phyloP scores from a whole-genome alignment of 2,797 vertebrate genomes.

The Sebastes matsubarae region DNA sequence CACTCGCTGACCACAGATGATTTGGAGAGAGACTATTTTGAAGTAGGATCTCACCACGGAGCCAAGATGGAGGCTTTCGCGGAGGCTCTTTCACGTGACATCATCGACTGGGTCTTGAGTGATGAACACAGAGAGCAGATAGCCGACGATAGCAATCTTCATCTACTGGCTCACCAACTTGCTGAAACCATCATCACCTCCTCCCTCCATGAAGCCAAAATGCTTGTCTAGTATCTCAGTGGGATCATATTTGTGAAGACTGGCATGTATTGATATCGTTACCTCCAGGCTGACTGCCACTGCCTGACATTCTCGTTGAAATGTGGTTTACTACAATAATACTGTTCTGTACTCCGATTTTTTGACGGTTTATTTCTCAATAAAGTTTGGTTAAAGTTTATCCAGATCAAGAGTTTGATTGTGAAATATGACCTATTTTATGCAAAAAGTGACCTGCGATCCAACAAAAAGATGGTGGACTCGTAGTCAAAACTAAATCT shows the following conservation, averaged over 20 bases:
- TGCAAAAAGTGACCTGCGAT: not conserved
- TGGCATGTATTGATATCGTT: not conserved
- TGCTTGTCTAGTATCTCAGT: not conserved
- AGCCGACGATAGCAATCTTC: conserved; percentile 5
- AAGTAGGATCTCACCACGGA: conserved; percentile 8
- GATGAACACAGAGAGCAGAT: conserved; percentile 6
- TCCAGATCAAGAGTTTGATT: not conserved
- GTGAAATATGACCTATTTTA: not conserved
- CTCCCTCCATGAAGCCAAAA: conserved; percentile 63
- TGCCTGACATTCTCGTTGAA: not conserved
- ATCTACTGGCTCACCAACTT: conserved; percentile 57
- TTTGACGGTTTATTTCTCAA: not conserved
- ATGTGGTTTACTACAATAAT: not conserved
- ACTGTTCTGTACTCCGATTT: not conserved
- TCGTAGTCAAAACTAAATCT: not conserved
- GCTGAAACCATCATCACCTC: conserved; percentile 67
- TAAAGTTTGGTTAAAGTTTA: not conserved
- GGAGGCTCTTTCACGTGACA: conserved; percentile 67
- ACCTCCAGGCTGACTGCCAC: not conserved
- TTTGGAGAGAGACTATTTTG: not conserved
- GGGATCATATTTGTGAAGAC: not conserved
- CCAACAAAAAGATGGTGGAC: not conserved
- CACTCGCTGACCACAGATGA: conserved; percentile 65
- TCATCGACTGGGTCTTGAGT: conserved; percentile 53
- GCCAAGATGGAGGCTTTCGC: conserved; percentile 64